A percentile compares a stretch with the other conserved stretches of the same genome.
Evolutionary conservation across 2,888 invertebrate species (phyloP).

Genomic region (Dastarcus helophoroides): DNA sequence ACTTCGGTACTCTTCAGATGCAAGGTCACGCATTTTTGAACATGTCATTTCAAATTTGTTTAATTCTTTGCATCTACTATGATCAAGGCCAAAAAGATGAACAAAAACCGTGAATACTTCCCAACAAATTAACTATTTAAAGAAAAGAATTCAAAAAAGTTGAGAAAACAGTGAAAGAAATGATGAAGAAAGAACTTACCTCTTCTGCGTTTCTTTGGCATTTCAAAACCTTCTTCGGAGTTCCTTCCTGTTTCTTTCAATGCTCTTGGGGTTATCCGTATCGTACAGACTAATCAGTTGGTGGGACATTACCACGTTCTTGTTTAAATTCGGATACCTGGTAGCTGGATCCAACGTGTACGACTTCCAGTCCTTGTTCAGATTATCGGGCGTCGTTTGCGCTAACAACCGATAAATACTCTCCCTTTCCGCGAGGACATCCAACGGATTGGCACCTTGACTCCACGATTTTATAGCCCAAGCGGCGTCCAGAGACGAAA

Average conservation of each 20-base stretch:
- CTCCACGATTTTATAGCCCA: slow-evolving; percentile 89
- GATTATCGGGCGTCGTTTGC: slow-evolving; percentile 94
- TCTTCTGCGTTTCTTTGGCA: slow-evolving; percentile 55
- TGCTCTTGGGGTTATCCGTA: slow-evolving; percentile 53
- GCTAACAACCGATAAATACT: slow-evolving; percentile 71
- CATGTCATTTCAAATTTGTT: no score
- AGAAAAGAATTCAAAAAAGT: no score
- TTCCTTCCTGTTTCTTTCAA: slow-evolving; percentile 43
- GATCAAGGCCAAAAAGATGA: no score
- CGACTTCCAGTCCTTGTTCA: slow-evolving; percentile 77
- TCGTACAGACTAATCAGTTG: slow-evolving; percentile 63
- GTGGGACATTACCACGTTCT: slow-evolving; percentile 60
- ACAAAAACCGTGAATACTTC: no score
- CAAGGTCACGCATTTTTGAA: no score
- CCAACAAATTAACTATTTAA: no score
- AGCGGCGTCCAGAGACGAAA: slow-evolving; percentile 90
- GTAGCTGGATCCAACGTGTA: slow-evolving; percentile 82
- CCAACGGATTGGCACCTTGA: slow-evolving; percentile 58
- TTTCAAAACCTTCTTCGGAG: slow-evolving; percentile 33
- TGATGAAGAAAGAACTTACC: slow-evolving; percentile 33
- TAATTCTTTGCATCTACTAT: no score
- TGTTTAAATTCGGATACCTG: slow-evolving; percentile 75
- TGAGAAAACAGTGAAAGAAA: no score
- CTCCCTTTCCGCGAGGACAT: slow-evolving; percentile 88
- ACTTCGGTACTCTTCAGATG: no score